Evolutionary conservation across 2,888 invertebrate genomes (phyloP).

Genomic region (Miltochrista miniata): DNA sequence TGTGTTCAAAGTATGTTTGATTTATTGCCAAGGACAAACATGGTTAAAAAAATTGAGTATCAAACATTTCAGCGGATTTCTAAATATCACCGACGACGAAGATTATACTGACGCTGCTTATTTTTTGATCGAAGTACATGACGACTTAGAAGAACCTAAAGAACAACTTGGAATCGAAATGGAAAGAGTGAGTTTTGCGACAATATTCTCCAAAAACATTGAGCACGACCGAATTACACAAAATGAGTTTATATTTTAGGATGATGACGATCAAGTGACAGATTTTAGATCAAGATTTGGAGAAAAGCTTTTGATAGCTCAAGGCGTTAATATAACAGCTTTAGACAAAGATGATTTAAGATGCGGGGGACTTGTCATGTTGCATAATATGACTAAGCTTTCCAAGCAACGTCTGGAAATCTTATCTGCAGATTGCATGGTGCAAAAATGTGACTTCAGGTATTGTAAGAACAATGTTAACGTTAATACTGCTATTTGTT

Average conservation of each 20-base stretch:
- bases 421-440: constrained; percentile 88
- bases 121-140: constrained; percentile 88
- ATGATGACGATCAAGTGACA: constrained; percentile 89
- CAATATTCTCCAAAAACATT: not conserved
- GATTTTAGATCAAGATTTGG: constrained; percentile 89
- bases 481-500: constrained; percentile 35
- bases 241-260: constrained; percentile 52
- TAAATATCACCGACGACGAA: constrained; percentile 66
- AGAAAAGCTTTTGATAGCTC: constrained; percentile 84
- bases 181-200: constrained; percentile 76
- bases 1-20: not conserved
- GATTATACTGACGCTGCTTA: constrained; percentile 82
- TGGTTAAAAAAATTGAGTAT: constrained; percentile 15
- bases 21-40: constrained; percentile 22
- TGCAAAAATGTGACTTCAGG: constrained; percentile 90
- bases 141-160: constrained; percentile 88
- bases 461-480: constrained; percentile 37
- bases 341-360: constrained; percentile 89
- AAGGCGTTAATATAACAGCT: constrained; percentile 89
- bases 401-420: constrained; percentile 83
- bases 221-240: not conserved
- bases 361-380: constrained; percentile 88
- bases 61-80: constrained; percentile 46
- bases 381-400: constrained; percentile 85
- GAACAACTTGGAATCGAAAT: constrained; percentile 91